phyloP scores from a whole-genome alignment of 2,113 vertebrate genomes.

The Takifugu flavidus region DNA sequence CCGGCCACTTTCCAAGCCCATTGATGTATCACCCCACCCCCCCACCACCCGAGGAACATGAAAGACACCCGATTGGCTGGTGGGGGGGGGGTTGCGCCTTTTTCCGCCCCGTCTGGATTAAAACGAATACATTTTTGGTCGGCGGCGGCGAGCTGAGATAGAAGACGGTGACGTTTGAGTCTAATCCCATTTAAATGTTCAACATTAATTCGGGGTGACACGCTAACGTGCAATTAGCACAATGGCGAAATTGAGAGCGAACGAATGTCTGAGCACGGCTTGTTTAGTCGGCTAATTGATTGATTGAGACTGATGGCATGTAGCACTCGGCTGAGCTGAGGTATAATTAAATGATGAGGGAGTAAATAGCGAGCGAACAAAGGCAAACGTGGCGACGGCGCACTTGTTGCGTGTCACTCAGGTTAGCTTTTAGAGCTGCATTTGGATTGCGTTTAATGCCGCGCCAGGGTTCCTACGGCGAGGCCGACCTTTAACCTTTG shows the following conservation, averaged over 20 bases:
- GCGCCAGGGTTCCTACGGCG: too few relatives aligned
- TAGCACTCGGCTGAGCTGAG: slow-evolving; percentile 60
- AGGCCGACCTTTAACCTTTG: too few relatives aligned
- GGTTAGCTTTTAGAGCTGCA: slow-evolving; percentile 6
- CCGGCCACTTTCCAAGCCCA: slow-evolving; percentile 42
- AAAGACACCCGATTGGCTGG: slow-evolving; percentile 26
- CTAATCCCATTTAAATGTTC: slow-evolving; percentile 67
- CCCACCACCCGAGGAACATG: slow-evolving; percentile 22
- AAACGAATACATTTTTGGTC: too few relatives aligned
- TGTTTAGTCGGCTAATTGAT: slow-evolving; percentile 71
- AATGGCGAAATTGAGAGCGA: slow-evolving; percentile 67
- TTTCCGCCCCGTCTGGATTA: not conserved
- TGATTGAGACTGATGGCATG: slow-evolving; percentile 74
- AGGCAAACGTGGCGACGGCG: slow-evolving; percentile 32
- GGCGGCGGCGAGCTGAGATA: slow-evolving; percentile 4
- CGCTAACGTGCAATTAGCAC: slow-evolving; percentile 71
- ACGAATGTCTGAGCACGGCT: slow-evolving; percentile 65
- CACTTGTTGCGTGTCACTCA: slow-evolving; percentile 14
- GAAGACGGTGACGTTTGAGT: slow-evolving; percentile 50
- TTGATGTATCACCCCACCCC: slow-evolving; percentile 41
- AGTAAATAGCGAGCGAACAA: slow-evolving; percentile 62
- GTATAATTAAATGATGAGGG: slow-evolving; percentile 67
- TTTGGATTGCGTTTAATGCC: not conserved
- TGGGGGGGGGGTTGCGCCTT: not conserved
- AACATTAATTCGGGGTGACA: slow-evolving; percentile 67